phyloP scores from a whole-genome alignment of 2,113 vertebrate species.

The Bufo gargarizans region DNA sequence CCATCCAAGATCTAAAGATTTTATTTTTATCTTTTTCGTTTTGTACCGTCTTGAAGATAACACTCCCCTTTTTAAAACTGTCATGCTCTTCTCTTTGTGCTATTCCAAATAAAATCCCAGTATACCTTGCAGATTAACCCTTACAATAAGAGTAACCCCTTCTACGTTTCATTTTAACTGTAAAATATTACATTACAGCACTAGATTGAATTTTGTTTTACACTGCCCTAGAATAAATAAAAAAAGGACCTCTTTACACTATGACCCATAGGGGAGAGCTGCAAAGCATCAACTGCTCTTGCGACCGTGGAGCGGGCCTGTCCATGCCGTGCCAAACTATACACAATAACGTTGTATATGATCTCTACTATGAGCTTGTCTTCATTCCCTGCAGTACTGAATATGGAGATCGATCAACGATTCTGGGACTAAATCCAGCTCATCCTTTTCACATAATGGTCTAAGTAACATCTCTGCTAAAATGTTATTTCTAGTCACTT shows the following conservation, averaged over 20 bases:
- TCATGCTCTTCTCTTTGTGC: background rate
- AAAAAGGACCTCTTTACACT: no score
- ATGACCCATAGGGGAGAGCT: no score
- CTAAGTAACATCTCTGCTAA: background rate
- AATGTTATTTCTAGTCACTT: background rate
- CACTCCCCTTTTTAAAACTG: background rate
- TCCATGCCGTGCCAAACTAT: background rate
- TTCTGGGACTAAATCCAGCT: background rate
- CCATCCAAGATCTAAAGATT: background rate
- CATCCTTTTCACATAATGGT: background rate
- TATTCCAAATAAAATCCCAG: background rate
- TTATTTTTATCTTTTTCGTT: background rate
- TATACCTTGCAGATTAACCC: background rate
- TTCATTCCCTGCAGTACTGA: background rate
- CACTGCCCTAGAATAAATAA: no score
- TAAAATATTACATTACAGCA: background rate
- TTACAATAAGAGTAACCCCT: background rate
- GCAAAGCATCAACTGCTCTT: no score
- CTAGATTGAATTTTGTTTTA: no score
- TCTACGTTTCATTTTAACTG: background rate
- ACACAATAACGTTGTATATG: background rate
- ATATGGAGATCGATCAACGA: background rate
- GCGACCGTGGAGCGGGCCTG: no score
- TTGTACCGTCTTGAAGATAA: background rate
- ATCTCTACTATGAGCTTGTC: no score